Evolutionary conservation across 1,140 invertebrate species (phyloP).

Genomic region (Penaeus chinensis): DNA sequence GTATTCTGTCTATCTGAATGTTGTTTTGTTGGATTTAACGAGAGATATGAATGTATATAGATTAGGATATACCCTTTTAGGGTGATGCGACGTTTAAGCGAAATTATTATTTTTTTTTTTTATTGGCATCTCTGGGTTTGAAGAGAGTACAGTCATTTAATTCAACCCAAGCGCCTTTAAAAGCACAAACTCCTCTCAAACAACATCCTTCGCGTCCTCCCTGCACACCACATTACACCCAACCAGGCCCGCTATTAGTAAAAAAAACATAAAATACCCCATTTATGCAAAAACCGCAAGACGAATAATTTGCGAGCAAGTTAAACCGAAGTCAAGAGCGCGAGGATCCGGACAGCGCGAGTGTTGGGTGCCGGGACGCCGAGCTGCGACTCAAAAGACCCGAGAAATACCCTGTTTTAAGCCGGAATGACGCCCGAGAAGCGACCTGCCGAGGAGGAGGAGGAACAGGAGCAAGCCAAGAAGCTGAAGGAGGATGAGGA

Average conservation of each 20-base stretch:
- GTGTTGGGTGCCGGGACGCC: conserved; percentile 47
- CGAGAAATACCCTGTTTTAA: background rate
- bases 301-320: conserved; percentile 4
- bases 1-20: background rate
- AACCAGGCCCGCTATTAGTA: too few relatives aligned
- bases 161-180: too few relatives aligned
- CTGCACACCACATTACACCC: too few relatives aligned
- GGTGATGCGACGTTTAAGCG: background rate
- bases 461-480: conserved; percentile 50
- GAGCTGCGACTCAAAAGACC: background rate
- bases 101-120: background rate
- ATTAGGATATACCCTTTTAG: background rate
- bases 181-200: too few relatives aligned
- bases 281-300: background rate
- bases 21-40: background rate
- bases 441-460: conserved; percentile 47
- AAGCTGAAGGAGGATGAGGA: conserved; percentile 49
- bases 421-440: conserved; percentile 49
- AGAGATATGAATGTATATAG: too few relatives aligned
- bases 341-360: conserved; percentile 47
- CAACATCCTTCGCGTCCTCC: too few relatives aligned
- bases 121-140: background rate
- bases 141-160: conserved; percentile 5
- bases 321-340: conserved; percentile 31
- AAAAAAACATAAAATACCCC: too few relatives aligned